A percentile compares a stretch with the other conserved stretches of the same genome.
Conservation (phyloP, 1,140 invertebrate species). For the Drosophila biarmipes region DNA sequence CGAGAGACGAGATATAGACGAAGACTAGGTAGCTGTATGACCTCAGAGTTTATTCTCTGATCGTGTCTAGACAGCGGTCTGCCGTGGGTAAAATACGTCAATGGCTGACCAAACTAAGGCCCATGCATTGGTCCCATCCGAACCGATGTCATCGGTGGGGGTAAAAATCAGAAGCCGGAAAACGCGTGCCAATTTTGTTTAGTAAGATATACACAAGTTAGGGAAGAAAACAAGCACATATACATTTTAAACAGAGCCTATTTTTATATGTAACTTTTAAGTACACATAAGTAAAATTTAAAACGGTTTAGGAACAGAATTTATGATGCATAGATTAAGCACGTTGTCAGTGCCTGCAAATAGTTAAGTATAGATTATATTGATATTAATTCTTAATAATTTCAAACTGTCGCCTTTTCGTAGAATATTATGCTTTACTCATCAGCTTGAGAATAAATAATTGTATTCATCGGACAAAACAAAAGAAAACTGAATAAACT, state of each 20-base stretch:
- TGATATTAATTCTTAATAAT: background rate
- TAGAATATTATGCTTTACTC: background rate
- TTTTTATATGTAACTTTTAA: too few species aligned
- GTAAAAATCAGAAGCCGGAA: conserved; percentile 11
- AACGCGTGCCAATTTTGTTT: conserved; percentile 43
- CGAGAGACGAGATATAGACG: conserved; percentile 14
- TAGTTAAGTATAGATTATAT: too few species aligned
- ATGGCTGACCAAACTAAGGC: conserved; percentile 53
- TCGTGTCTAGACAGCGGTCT: conserved; percentile 74
- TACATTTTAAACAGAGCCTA: background rate
- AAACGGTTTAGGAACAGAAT: too few species aligned
- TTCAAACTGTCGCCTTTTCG: background rate
- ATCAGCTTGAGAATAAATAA: background rate
- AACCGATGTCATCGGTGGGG: conserved; percentile 16
- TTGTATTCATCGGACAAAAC: background rate
- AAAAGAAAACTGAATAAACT: background rate
- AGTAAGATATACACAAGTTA: conserved; percentile 1
- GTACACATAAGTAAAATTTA: too few species aligned
- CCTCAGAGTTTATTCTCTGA: conserved; percentile 65
- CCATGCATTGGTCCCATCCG: conserved; percentile 64
- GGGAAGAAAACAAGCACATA: background rate
- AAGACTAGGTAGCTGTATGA: conserved; percentile 59
- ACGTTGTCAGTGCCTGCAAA: too few species aligned
- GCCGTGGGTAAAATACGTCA: conserved; percentile 61
- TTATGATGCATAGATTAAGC: too few species aligned